Base-by-base conservation (phyloP, 2,113 vertebrate species). In the Mohoua ochrocephala region DNA sequence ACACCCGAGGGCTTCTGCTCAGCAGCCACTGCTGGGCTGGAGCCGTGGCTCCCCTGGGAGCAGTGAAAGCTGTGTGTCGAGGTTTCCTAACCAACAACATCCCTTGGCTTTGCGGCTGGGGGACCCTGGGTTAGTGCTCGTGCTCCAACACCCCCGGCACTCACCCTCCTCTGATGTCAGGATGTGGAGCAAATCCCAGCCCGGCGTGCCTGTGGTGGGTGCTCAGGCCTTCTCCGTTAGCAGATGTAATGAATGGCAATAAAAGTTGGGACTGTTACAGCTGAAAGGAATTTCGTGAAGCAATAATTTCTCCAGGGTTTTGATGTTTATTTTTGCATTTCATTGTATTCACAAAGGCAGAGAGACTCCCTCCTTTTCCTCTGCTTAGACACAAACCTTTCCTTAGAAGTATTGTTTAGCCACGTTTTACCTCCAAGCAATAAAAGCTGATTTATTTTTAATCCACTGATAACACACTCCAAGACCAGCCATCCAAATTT, bases 121-220 rank as follows among this genome's bases (percentile, higher is more conserved):
- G n/a, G 23, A 26, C 9, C 4, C 27, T 35, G 42, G 45, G 28
- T 24, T 87, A 35, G 20, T 0, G 3, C 35, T 37, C 39, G 49
- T 31, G 63, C 45, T 59, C 37, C 39, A 22, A 13, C 57, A 57
- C 16, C 45, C 50, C 69, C 11, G 37, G 54, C 33, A 50, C 35
- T 3, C 23, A 8, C 39, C 41, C 42, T 80, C 13, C 47, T 77
- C 79, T 93, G 76, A 21, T n/a, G 57, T 70, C 84, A 78, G 94
- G 96, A 91, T 89, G 93, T 75, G 84, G 26, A 87, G 79, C 93
- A 81, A 87, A 75, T 59, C 90, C 94, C 94, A 91, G 91, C 6
- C 84, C 12, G 5, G 63, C 20, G 88, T 60, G 42, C 9, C 86
- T 84, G 33, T 10, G 45, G 93, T 44, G 91, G 91, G 57, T 85